Evolutionary conservation across 1,140 invertebrate genomes (phyloP).

Genomic region (Drosophila nebulosa): DNA sequence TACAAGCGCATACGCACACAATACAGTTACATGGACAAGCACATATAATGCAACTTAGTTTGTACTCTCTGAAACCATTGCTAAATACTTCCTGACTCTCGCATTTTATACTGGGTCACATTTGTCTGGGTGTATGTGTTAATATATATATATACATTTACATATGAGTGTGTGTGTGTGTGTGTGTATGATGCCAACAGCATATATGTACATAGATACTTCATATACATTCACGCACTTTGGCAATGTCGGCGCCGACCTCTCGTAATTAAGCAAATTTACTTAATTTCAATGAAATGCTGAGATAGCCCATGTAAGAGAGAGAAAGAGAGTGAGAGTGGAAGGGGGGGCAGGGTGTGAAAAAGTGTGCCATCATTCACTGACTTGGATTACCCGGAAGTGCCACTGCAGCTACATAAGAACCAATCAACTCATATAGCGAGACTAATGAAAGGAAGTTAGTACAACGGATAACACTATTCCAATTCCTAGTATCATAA

Average conservation of each 20-base stretch:
- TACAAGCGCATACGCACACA: slow-evolving; percentile 1
- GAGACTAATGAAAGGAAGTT: too few relatives aligned
- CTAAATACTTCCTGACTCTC: slow-evolving; percentile 45
- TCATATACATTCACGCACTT: slow-evolving; percentile 2
- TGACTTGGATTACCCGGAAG: background rate
- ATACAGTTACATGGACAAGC: too few relatives aligned
- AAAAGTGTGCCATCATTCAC: background rate
- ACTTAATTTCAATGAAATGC: slow-evolving; percentile 39
- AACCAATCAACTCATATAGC: too few relatives aligned
- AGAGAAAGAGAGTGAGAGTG: background rate
- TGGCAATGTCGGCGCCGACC: background rate
- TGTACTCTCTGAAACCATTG: slow-evolving; percentile 44
- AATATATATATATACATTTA: background rate
- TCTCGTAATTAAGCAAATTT: slow-evolving; percentile 57
- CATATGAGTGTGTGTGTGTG: background rate
- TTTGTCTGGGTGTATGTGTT: too few relatives aligned
- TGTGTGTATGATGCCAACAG: background rate
- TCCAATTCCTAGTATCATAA: too few relatives aligned
- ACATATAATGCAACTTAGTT: slow-evolving; percentile 39
- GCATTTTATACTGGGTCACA: slow-evolving; percentile 28
- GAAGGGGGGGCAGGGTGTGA: background rate
- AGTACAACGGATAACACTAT: too few relatives aligned
- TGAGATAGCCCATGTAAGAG: background rate
- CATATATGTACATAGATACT: background rate
- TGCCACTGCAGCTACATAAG: background rate